Evolutionary conservation across 1,140 invertebrate genomes (phyloP), one percentile per base, ranked within the genome.

Genomic region (Diorhabda elongata): DNA sequence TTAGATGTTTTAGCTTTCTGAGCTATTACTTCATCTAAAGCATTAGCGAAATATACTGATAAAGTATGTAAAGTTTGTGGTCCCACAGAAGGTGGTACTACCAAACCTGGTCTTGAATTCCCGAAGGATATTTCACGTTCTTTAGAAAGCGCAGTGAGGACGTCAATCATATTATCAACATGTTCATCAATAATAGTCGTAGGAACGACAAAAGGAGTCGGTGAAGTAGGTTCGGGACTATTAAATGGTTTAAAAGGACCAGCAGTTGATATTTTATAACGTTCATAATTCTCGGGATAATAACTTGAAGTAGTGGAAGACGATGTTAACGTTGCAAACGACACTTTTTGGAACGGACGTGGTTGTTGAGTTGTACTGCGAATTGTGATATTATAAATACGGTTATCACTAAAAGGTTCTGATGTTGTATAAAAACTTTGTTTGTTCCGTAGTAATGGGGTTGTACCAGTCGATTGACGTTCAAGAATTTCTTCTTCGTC

Each of bases 1-100:
- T 66, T 58, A 64, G 62, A 63, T 60, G 57, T 44, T 11, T 59
- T 69, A 58, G 79, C 78, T 4, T 80, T 77, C 4, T 81, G 76
- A 4, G 84, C 84, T 2, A 83, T 83, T 3, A 87, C 84, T 73
- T 88, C 87, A 70, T 90, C 87, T 64, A 87, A 81, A 62, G 87
- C 87, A 9, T 87, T 88, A 4, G 90, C 90, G 78, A 92, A 92
- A 74, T 92, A 92, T 69, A 91, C 84, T 42, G 91, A 91, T 56
- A 93, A 77, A 2, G 90, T 90, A 75, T 92, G 90, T 3, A 93
- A 79, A 2, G 90, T 89, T 74, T 90, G 90, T 2, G 90, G 89
- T 0, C 90, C 89, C 0, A 89, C 86, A 2, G 90, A 91, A 11
- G 86, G 87, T 8, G 89, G 89, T 42, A 90, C 87, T 26, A 87